Conservation (phyloP, 2,888 invertebrate species). For the Cerastis leucographa region DNA sequence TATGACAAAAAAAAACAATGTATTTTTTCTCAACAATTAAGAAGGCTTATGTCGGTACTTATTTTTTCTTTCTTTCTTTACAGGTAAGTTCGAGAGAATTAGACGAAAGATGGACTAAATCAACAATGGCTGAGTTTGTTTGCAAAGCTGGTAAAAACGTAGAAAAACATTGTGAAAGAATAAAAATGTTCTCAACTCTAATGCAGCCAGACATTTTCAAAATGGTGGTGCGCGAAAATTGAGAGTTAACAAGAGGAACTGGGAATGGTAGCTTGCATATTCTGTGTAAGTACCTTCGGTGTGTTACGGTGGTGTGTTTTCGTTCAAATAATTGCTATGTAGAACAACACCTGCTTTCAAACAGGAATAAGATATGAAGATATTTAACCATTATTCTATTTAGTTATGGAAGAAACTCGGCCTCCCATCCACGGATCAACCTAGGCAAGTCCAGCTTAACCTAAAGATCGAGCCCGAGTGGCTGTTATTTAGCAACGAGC, state of each 20-base stretch:
- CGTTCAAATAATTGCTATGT: background rate
- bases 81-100: slow-evolving; percentile 60
- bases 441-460: too few species aligned
- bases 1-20: slow-evolving; percentile 25
- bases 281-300: background rate
- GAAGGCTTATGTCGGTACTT: slow-evolving; percentile 30
- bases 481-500: too few species aligned
- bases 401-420: too few species aligned
- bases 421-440: too few species aligned
- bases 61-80: slow-evolving; percentile 47
- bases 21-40: slow-evolving; percentile 42
- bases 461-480: too few species aligned
- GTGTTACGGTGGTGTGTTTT: slow-evolving; percentile 12
- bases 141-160: slow-evolving; percentile 12
- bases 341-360: background rate
- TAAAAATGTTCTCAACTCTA: slow-evolving; percentile 16
- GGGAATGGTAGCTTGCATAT: slow-evolving; percentile 4
- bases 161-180: slow-evolving; percentile 20
- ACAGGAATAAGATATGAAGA: background rate
- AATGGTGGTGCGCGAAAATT: slow-evolving; percentile 34
- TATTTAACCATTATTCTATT: background rate
- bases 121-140: slow-evolving; percentile 26
- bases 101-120: slow-evolving; percentile 13
- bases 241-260: slow-evolving; percentile 14
- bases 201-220: slow-evolving; percentile 17